phyloP scores from a whole-genome alignment of 2,113 vertebrate species.

The Carassius auratus region DNA sequence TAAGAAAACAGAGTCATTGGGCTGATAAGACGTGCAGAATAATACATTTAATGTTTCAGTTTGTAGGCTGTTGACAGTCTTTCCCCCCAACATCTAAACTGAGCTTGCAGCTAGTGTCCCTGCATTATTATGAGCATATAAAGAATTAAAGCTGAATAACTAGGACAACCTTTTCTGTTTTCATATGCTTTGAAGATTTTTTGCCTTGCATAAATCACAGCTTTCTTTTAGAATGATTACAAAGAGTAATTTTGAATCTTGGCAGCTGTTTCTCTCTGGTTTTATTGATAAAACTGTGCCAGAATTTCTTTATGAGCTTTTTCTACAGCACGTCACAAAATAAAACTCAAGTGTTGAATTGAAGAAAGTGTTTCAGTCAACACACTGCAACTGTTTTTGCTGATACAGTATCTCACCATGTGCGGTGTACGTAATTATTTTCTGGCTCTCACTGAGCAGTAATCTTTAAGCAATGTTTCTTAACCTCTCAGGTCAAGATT shows the following conservation, averaged over 20 bases:
- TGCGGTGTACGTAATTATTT: no score
- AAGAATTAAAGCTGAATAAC: neutral
- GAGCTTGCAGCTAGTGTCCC: neutral
- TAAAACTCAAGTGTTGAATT: no score
- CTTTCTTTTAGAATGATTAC: conserved; percentile 8
- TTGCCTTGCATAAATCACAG: neutral
- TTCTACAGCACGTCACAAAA: no score
- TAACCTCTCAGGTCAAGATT: no score
- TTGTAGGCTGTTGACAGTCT: neutral
- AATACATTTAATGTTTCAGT: neutral
- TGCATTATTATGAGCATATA: neutral
- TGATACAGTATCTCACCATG: no score
- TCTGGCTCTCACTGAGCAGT: no score
- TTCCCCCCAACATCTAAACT: neutral
- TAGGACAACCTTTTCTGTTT: neutral
- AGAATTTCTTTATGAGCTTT: neutral
- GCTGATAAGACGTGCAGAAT: neutral
- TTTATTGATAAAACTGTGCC: neutral
- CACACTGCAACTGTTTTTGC: no score
- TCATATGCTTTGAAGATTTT: neutral
- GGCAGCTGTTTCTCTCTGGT: conserved; percentile 2
- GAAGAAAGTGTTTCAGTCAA: no score
- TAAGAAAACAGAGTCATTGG: neutral
- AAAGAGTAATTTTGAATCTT: neutral
- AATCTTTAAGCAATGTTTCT: no score